A percentile compares a stretch with the other conserved stretches of the same genome.
Conservation (phyloP, 2,888 invertebrate genomes). For the Candidula unifasciata region DNA sequence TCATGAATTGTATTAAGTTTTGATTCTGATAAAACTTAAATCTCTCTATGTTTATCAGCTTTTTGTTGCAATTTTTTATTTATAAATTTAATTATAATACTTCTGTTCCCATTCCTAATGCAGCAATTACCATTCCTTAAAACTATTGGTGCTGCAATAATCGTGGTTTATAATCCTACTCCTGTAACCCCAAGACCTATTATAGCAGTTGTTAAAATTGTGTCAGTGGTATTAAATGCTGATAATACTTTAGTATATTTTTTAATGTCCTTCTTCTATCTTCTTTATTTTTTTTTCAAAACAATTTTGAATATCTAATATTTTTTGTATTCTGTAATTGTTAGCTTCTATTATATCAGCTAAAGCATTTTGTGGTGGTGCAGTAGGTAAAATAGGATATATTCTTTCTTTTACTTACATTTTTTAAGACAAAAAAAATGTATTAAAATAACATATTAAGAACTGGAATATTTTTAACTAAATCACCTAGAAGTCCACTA, state of each 20-base stretch:
- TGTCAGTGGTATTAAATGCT: not conserved
- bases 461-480: constrained; percentile 52
- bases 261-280: not conserved
- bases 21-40: constrained; percentile 21
- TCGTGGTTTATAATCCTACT: not conserved
- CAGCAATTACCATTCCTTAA: not conserved
- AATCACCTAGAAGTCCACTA: constrained; percentile 44
- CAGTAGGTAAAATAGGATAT: not conserved
- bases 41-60: constrained; percentile 22
- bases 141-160: not conserved
- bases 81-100: constrained; percentile 5
- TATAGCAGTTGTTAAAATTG: not conserved
- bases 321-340: constrained; percentile 26
- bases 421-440: not conserved
- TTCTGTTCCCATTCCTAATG: not conserved
- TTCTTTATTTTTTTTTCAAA: constrained; percentile 19
- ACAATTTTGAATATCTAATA: constrained; percentile 19
- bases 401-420: not conserved
- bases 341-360: not conserved
- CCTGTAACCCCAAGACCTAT: no score
- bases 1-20: constrained; percentile 22
- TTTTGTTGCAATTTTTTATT: constrained; percentile 19
- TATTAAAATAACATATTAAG: constrained; percentile 40
- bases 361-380: not conserved
- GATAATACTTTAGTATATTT: not conserved